Evolutionary conservation across 2,888 invertebrate genomes (phyloP), one percentile per base, ranked within the genome.

Genomic region (Orchestes rusci): DNA sequence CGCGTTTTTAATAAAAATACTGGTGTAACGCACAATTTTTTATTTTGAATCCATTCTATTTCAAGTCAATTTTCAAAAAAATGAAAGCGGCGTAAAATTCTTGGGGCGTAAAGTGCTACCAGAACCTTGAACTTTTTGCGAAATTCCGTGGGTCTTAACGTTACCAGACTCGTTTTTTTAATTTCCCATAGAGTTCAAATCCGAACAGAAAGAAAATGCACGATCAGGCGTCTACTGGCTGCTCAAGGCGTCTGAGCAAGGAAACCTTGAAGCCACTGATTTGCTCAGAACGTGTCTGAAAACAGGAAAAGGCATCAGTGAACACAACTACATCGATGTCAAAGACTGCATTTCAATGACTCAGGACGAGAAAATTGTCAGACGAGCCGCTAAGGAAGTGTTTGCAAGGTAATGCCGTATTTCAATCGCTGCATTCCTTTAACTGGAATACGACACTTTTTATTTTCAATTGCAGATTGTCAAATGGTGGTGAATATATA

Each of bases 201-300:
- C 76, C 19, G 82, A 80, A 58, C 79, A 75, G 61, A 78, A 80
- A 59, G 84, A 85, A 59, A 85, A 86, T 68, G 85, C 83, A 50
- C 78, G 82, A 53, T 76, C 86, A 53, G 93, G 91, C 0, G 79
- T 94, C 37, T 84, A 88, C 59, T 94, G 93, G 93, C 69, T 94
- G 35, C 82, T 91, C n/a, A 84, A 86, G 69, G 92, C 94, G 2
- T 91, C 93, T 0, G 87, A 90, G 59, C 91, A 93, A 66, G 94
- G 93, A 1, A 90, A 91, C 58, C 76, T 81, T 31, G 89, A 91
- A 64, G 93, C 93, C 0, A 85, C 90, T 23, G 78, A 78, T 48
- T 74, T 91, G 60, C 72, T 95, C 50, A 72, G 75, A 65, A 79
- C 82, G 67, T 85, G 85, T 59, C 74, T 88, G 8, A 73, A 79